These are phyloP conservation scores for Melitaea cinxia DNA, from an alignment of 1,140 invertebrate genomes.

Conservation along the genomic window DNA sequence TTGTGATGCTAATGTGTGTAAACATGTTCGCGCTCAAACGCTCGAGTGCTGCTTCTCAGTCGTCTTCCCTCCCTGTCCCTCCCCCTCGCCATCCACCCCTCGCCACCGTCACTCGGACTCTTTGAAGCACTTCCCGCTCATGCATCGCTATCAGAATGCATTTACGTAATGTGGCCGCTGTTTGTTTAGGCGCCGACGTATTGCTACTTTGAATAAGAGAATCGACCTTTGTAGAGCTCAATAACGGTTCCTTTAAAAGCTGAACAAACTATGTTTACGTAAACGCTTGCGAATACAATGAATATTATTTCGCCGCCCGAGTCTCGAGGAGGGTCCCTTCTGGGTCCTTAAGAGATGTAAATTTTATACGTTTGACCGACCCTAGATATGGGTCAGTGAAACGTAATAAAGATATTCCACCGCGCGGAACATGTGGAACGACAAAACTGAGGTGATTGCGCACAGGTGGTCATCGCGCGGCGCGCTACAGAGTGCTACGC, in stretches of 20 bases:
- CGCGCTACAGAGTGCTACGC: background rate
- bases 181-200: slow-evolving; percentile 67
- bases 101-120: background rate
- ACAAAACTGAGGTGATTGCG: background rate
- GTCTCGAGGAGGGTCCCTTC: background rate
- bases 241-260: slow-evolving; percentile 41
- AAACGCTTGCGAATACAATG: slow-evolving; percentile 28
- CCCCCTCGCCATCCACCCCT: background rate
- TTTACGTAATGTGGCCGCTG: slow-evolving; percentile 55
- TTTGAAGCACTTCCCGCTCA: slow-evolving; percentile 43
- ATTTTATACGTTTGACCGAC: slow-evolving; percentile 9
- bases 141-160: slow-evolving; percentile 59
- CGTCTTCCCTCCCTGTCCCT: too few relatives aligned
- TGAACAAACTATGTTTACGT: slow-evolving; percentile 53
- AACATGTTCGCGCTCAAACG: slow-evolving; percentile 52
- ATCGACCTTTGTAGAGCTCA: slow-evolving; percentile 49
- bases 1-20: slow-evolving; percentile 70
- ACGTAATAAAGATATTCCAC: background rate
- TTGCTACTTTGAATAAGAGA: slow-evolving; percentile 72
- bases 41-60: slow-evolving; percentile 34
- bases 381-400: slow-evolving; percentile 6
- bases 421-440: background rate
- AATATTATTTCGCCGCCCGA: slow-evolving; percentile 10
- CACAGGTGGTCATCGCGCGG: background rate
- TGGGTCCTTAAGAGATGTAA: slow-evolving; percentile 6